Conservation (phyloP, 2,797 vertebrate genomes). For the Mormyrops attenuatus region DNA sequence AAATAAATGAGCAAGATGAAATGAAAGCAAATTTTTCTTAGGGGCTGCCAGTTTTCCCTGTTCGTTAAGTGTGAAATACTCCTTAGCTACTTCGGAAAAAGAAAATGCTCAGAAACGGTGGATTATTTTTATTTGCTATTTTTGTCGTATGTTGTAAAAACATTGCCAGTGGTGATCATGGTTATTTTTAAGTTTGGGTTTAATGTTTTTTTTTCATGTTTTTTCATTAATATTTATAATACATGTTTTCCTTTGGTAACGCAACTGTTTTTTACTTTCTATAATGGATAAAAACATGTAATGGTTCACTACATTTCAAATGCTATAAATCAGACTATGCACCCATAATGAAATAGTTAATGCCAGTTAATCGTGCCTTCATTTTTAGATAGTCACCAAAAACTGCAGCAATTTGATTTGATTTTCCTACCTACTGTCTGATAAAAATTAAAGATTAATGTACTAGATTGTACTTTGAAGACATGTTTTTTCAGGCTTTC, state of each 20-base stretch:
- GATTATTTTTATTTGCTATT: background rate
- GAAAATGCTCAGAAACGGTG: background rate
- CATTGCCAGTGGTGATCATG: background rate
- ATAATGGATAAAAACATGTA: background rate
- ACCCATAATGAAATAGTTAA: conserved; percentile 8
- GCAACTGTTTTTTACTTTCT: background rate
- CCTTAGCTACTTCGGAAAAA: conserved; percentile 2
- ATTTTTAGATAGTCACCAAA: conserved; percentile 29
- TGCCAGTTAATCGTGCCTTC: conserved; percentile 34
- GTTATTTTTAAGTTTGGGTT: background rate
- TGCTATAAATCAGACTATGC: background rate
- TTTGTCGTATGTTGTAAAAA: background rate
- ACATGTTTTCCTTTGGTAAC: background rate
- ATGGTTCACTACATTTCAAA: background rate
- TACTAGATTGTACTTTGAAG: conserved; percentile 40
- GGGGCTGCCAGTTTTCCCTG: conserved; percentile 33
- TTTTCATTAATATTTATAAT: background rate
- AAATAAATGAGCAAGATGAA: conserved; percentile 54
- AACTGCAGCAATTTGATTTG: conserved; percentile 42
- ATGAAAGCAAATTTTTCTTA: conserved; percentile 38
- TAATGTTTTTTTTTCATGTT: background rate
- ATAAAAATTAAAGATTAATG: conserved; percentile 56
- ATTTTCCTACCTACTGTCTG: conserved; percentile 50
- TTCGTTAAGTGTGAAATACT: conserved; percentile 22
- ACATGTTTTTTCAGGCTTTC: conserved; percentile 68